Evolutionary conservation across 2,888 invertebrate species (phyloP), one percentile per base, ranked within the genome.

Genomic region (Clusia tigrina): DNA sequence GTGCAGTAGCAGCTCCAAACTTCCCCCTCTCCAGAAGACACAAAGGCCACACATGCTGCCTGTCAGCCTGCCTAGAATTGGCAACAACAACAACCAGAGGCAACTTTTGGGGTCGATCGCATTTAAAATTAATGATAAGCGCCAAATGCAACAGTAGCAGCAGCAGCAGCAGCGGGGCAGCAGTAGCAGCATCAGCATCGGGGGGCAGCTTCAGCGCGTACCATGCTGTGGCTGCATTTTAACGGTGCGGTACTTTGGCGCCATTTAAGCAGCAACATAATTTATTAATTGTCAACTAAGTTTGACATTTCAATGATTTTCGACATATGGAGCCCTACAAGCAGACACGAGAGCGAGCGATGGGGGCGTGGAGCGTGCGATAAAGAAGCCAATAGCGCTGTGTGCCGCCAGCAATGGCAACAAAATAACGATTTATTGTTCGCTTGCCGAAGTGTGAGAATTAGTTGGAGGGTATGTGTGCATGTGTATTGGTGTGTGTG

Each of bases 271-370:
- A 59, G 61, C 63, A 62, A 68, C 73, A 81, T 81, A 79, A 80
- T 80, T 80, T 81, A 80, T 80, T 81, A 79, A 77, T 80, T 81
- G 81, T 80, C 81, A 81, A 77, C 79, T 76, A 76, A 81, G 78
- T 77, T 81, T 79, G 79, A 81, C 79, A 79, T 78, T 79, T 79
- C 80, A 77, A 75, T 81, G 79, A 74, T 74, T 72, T 73, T 66
- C 73, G 70, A 67, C 72, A 69, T 62, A 66, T 69, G 68, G n/a
- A n/a, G n/a, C n/a, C n/a, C n/a, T 67, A 66, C 60, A 63, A 61
- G 66, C n/a, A n/a, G n/a, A 5, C 10, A 42, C 42, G n/a, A n/a
- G 42, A 42, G 42, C 10, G n/a, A 42, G 9, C 2, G 42, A 42
- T n/a, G n/a, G n/a, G 42, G n/a, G 42, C 42, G 2, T n/a, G 15